These are phyloP conservation scores for Brachionus sp. DNA, from an alignment of 1,140 invertebrate species.

Conservation along the genomic window DNA sequence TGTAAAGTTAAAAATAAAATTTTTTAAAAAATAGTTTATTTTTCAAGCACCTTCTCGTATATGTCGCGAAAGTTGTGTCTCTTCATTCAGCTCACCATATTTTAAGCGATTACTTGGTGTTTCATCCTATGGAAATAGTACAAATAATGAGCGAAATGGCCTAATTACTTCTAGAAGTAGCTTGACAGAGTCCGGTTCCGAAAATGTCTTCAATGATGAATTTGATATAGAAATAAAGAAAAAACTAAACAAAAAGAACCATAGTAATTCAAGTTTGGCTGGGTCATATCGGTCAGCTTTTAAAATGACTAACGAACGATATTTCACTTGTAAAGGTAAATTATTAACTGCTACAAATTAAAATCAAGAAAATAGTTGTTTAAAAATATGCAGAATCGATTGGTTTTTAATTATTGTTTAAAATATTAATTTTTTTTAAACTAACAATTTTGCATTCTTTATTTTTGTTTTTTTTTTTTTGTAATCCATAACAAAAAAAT, in stretches of 20 bases:
- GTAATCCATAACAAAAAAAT: background rate
- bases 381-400: background rate
- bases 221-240: background rate
- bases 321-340: background rate
- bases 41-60: background rate
- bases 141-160: background rate
- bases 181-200: background rate
- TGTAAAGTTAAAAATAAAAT: background rate
- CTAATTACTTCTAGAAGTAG: background rate
- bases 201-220: conserved; percentile 24
- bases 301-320: background rate
- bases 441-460: background rate
- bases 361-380: background rate
- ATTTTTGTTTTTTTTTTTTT: background rate
- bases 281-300: background rate
- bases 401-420: background rate
- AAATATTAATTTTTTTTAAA: background rate
- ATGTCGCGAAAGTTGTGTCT: background rate
- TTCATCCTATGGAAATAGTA: background rate
- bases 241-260: background rate
- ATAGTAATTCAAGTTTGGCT: background rate
- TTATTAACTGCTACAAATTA: background rate
- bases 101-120: background rate
- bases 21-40: background rate
- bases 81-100: background rate